Base-by-base conservation (phyloP, 2,113 vertebrate species). In the Colinus virginianus region DNA sequence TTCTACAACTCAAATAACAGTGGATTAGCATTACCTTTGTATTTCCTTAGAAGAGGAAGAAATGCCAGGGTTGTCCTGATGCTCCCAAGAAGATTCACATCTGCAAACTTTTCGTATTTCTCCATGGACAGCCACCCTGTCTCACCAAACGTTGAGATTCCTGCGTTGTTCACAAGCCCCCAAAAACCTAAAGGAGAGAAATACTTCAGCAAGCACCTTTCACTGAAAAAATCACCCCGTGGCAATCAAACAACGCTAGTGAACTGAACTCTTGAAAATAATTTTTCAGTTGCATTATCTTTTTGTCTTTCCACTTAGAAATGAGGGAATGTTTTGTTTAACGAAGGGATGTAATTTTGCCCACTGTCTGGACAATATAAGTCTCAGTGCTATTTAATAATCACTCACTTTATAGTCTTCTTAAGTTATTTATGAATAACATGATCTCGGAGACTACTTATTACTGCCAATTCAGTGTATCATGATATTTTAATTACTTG, bases 11-110 rank as follows among this genome's bases (percentile, higher is more conserved):
- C 90, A 95, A 96, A 88, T 96, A 94, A 96, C 78, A 75, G 88
- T 87, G 87, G 95, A 95, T 94, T 93, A 93, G 87, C 85, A 82
- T 96, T 90, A 98, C 98, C 98, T 97, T 98, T 98, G 63, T 96
- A 74, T 62, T 98, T 97, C 46, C 97, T 97, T 25, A 98, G 95
- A 85, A 98, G 94, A 25, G 98, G 97, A 12, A 98, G 96, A 87
- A 98, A 98, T 7, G 96, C 94, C 21, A 98, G 82, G 1, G 97
- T 97, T 86, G 95, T 98, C 86, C 98, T 97, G 94, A 98, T 98
- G 94, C 87, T 90, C 67, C 98, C 98, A 40, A 98, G 97, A 71
- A 98, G 80, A 88, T 98, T 98, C 63, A 98, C 74, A 58, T 98
- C 97, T 20, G 96, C 89, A 94, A 98, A 94, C 61, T 90, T 90